Evolutionary conservation across 2,888 invertebrate species (phyloP).

Genomic region (Nomada fabriciana): DNA sequence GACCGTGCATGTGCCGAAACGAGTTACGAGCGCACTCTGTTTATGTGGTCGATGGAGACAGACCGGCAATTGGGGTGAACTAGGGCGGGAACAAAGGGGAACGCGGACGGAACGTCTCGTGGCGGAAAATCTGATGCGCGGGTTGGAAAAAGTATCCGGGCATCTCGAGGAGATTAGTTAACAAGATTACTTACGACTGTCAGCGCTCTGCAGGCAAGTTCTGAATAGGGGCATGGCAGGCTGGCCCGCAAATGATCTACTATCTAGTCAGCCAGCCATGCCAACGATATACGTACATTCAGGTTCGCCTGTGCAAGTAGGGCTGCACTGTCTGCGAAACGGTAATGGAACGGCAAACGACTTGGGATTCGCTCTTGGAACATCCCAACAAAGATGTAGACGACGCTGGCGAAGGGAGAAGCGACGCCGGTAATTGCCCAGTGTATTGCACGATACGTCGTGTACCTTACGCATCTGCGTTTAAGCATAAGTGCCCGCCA

Average conservation of each 20-base stretch:
- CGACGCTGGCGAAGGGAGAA: background rate
- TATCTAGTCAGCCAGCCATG: constrained; percentile 48
- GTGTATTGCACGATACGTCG: constrained; percentile 6
- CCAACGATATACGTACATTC: constrained; percentile 49
- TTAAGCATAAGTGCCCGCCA: no score
- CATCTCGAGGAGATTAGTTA: constrained; percentile 49
- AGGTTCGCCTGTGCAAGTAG: constrained; percentile 39
- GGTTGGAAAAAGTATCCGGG: constrained; percentile 23
- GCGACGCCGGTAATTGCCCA: constrained; percentile 30
- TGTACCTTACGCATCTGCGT: no score
- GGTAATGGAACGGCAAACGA: constrained; percentile 61
- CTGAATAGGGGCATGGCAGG: constrained; percentile 46
- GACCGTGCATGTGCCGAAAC: background rate
- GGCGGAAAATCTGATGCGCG: background rate
- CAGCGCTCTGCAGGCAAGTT: constrained; percentile 56
- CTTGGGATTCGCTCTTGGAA: constrained; percentile 40
- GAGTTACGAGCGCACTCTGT: background rate
- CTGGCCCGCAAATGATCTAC: constrained; percentile 46
- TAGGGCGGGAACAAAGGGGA: background rate
- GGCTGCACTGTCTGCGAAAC: constrained; percentile 51
- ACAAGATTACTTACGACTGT: constrained; percentile 56
- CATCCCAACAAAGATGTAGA: constrained; percentile 31
- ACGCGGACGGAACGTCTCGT: background rate
- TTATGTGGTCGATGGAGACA: background rate
- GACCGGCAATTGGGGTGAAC: no score